Evolutionary conservation across 1,140 invertebrate species (phyloP).

Genomic region (Olivierus martensii): DNA sequence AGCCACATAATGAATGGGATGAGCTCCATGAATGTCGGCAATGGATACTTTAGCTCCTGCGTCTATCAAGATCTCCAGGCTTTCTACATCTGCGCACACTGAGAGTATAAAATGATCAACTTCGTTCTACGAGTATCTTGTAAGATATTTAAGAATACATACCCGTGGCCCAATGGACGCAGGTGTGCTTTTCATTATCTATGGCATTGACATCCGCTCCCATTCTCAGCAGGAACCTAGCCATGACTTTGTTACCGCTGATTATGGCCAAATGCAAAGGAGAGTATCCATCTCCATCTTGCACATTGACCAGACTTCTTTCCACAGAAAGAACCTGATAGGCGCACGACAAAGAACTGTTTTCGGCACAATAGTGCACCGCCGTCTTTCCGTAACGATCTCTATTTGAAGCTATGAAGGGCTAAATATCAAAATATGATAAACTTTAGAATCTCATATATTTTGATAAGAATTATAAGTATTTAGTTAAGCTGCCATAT

Average conservation of each 20-base stretch:
- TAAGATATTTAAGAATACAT: conserved; percentile 19
- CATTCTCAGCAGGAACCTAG: conserved; percentile 45
- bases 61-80: conserved; percentile 63
- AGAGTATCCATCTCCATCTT: conserved; percentile 85
- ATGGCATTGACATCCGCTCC: conserved; percentile 62
- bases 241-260: conserved; percentile 58
- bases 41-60: conserved; percentile 67
- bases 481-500: neutral
- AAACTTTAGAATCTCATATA: neutral
- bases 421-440: conserved; percentile 33
- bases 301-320: conserved; percentile 56
- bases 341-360: conserved; percentile 37
- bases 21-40: conserved; percentile 83
- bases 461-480: neutral
- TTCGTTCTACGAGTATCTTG: neutral
- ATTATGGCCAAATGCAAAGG: conserved; percentile 84
- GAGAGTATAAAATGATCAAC: conserved; percentile 20
- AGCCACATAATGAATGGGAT: conserved; percentile 90
- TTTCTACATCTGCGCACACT: conserved; percentile 83
- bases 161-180: conserved; percentile 96
- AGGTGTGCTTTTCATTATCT: conserved; percentile 87
- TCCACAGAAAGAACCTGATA: conserved; percentile 52
- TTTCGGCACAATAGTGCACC: conserved; percentile 77
- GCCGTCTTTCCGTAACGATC: conserved; percentile 72
- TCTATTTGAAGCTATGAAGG: conserved; percentile 38